Evolutionary conservation across 2,113 vertebrate species (phyloP).

Genomic region (Xiphophorus hellerii): DNA sequence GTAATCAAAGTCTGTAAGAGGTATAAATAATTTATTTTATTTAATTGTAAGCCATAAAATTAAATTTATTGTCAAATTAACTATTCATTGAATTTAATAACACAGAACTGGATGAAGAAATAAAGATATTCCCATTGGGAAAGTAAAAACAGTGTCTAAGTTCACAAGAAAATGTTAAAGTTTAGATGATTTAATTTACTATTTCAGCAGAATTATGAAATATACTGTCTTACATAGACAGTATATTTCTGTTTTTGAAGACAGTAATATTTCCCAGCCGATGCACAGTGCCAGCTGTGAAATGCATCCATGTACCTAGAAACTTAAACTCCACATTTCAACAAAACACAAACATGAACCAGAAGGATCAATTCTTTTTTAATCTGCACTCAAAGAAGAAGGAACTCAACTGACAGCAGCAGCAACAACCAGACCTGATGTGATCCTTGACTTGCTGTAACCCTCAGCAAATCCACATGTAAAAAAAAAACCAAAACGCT

Average conservation of each 20-base stretch:
- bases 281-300: too few species aligned
- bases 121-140: neutral
- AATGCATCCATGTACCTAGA: neutral
- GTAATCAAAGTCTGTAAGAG: too few species aligned
- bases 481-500: neutral
- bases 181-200: too few species aligned
- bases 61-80: too few species aligned
- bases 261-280: too few species aligned
- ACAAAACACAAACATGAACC: neutral
- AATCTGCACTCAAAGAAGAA: neutral
- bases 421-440: neutral
- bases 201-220: too few species aligned
- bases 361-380: neutral
- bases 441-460: constrained; percentile 32
- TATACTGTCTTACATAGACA: too few species aligned
- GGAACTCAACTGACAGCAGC: neutral
- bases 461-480: constrained; percentile 18
- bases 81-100: neutral
- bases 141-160: neutral
- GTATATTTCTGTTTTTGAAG: too few species aligned
- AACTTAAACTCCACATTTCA: neutral
- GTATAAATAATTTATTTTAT: too few species aligned
- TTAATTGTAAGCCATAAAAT: too few species aligned
- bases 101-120: constrained; percentile 1
- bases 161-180: too few species aligned